Evolutionary conservation across 92 coral and sea anemone genomes (phyloP).

Genomic region (Anthopleura xanthogrammica): DNA sequence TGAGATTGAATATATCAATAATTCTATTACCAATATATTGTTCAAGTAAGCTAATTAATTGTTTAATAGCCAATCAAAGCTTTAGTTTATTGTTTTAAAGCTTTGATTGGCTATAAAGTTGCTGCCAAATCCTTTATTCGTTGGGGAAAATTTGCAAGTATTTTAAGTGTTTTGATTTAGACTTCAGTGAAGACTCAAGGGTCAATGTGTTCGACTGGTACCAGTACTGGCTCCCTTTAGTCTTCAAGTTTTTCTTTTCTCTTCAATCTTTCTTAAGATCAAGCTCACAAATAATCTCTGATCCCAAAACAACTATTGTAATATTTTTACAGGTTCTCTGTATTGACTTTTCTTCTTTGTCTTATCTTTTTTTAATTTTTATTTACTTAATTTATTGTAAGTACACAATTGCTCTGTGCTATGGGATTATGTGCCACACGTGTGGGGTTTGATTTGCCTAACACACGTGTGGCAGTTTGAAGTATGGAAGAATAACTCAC

Average conservation of each 20-base stretch:
- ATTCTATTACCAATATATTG: not conserved
- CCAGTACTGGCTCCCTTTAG: not conserved
- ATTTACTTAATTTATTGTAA: not conserved
- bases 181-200: not conserved
- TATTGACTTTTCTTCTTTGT: not conserved
- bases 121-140: not conserved
- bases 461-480: not conserved
- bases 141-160: not conserved
- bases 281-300: not conserved
- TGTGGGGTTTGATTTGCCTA: constrained; percentile 8
- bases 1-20: not conserved
- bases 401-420: not conserved
- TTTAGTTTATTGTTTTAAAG: not conserved
- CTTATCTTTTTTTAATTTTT: not conserved
- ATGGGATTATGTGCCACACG: constrained; percentile 8
- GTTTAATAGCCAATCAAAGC: not conserved
- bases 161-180: not conserved
- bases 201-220: not conserved
- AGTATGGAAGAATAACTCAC: not conserved
- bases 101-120: not conserved
- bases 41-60: not conserved
- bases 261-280: too few relatives aligned
- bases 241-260: not conserved
- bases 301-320: not conserved
- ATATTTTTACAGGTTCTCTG: not conserved